A percentile compares a stretch with the other conserved stretches of the same genome.
Conservation (phyloP, 2,888 invertebrate genomes). For the Ectemnius lituratus region DNA sequence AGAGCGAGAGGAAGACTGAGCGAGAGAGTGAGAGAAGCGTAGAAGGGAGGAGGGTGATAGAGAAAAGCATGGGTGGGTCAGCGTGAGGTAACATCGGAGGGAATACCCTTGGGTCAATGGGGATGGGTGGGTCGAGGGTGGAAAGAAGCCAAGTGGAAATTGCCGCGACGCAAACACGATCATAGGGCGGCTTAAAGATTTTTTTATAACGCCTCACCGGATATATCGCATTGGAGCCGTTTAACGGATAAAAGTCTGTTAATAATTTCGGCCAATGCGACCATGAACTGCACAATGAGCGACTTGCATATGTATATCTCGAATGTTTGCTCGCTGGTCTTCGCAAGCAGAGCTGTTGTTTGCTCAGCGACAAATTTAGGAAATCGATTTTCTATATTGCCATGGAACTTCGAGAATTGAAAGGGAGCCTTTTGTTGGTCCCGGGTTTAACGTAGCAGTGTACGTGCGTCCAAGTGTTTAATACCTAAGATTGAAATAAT, state of each 20-base stretch:
- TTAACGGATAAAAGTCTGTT: background rate
- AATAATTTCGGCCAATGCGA: background rate
- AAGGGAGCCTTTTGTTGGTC: too few species aligned
- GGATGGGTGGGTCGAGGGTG: constrained; percentile 50
- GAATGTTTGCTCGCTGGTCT: background rate
- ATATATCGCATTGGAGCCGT: constrained; percentile 16
- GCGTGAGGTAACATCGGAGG: constrained; percentile 57
- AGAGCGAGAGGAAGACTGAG: constrained; percentile 52
- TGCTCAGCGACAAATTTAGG: background rate
- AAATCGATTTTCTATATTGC: background rate
- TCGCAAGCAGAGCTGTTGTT: background rate
- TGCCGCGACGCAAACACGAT: constrained; percentile 63
- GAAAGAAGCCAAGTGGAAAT: constrained; percentile 66
- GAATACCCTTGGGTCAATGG: constrained; percentile 61
- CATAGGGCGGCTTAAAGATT: constrained; percentile 64
- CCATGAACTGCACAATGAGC: background rate
- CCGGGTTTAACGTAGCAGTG: too few species aligned
- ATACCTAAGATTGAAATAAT: too few species aligned
- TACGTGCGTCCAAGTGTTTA: too few species aligned
- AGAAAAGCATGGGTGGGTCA: constrained; percentile 61
- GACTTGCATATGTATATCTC: background rate
- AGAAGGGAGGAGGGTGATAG: too few species aligned
- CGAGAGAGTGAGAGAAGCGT: too few species aligned
- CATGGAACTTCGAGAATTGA: too few species aligned
- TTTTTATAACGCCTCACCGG: constrained; percentile 46